Conservation (phyloP, 1,140 invertebrate genomes). For the Odontomachus brunneus region DNA sequence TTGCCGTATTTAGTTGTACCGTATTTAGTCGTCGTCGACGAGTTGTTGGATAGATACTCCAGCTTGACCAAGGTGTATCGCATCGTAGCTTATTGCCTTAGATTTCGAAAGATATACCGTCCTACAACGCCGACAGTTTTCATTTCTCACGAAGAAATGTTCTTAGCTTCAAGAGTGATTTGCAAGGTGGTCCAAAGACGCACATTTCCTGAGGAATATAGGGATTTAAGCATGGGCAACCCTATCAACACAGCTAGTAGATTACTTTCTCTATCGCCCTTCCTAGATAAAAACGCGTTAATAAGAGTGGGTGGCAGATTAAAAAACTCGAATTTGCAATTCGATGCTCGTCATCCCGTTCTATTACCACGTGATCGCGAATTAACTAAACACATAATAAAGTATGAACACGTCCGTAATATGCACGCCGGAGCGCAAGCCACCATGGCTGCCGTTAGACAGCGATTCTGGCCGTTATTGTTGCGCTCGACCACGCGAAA, state of each 20-base stretch:
- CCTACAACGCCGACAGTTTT: neutral
- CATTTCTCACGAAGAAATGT: neutral
- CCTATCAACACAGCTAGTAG: neutral
- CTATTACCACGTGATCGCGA: neutral
- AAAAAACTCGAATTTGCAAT: accelerated
- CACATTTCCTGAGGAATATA: neutral
- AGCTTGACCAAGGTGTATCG: neutral
- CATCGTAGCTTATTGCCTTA: neutral
- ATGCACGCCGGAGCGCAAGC: too few species aligned
- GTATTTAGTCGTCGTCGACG: neutral
- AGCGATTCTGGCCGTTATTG: neutral
- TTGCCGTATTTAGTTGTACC: too few species aligned
- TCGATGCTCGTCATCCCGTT: neutral
- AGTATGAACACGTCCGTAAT: too few species aligned
- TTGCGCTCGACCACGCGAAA: neutral
- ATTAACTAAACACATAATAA: neutral
- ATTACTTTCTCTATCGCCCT: neutral
- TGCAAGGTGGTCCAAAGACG: neutral
- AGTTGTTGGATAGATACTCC: neutral
- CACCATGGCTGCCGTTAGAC: neutral
- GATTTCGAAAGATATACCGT: neutral
- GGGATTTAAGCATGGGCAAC: too few species aligned
- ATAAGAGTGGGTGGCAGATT: neutral
- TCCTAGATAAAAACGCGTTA: neutral
- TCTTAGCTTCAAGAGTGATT: neutral